phyloP scores from a whole-genome alignment of 2,113 vertebrate genomes.

The Otolemur garnettii region DNA sequence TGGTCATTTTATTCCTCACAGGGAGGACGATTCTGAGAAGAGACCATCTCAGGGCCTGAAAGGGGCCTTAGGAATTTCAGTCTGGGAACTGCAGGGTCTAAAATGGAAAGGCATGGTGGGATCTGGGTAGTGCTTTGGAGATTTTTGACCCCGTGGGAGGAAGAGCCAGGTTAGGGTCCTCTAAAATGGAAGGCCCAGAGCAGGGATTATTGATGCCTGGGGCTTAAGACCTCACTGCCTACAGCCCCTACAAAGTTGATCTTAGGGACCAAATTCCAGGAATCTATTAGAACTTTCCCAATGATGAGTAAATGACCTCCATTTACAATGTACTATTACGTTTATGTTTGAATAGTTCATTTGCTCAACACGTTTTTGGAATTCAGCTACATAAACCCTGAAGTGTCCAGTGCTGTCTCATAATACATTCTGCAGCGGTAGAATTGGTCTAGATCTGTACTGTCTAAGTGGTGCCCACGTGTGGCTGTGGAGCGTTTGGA shows the following conservation, averaged over 20 bases:
- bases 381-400: neutral
- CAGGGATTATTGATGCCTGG: neutral
- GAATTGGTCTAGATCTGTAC: neutral
- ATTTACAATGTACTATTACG: neutral
- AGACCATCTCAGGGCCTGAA: neutral
- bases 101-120: neutral
- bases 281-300: neutral
- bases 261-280: neutral
- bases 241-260: neutral
- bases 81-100: neutral
- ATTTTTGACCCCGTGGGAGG: neutral
- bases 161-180: neutral
- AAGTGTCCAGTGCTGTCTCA: neutral
- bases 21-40: neutral
- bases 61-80: neutral
- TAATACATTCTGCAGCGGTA: neutral
- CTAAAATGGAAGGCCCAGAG: neutral
- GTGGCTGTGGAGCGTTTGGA: neutral
- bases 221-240: neutral
- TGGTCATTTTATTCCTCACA: neutral
- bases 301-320: neutral
- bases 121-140: neutral
- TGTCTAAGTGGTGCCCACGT: neutral
- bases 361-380: neutral
- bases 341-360: conserved; percentile 10